phyloP scores from a whole-genome alignment of 1,140 invertebrate genomes.

The Drosophila guanche region DNA sequence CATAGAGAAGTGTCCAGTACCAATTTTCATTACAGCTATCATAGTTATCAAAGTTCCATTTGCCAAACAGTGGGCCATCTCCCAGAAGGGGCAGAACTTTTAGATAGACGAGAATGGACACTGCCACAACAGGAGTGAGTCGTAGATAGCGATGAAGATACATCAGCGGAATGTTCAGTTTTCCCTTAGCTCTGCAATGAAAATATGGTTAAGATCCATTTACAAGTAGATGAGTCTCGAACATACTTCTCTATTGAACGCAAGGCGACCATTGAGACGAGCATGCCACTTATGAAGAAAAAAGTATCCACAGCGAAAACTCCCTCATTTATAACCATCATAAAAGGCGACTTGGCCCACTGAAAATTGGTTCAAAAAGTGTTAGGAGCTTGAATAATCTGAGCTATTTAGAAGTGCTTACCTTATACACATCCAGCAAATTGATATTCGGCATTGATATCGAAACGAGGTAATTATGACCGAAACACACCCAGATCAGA shows the following conservation, averaged over 20 bases:
- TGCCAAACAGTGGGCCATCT: constrained; percentile 51
- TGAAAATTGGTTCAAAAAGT: not conserved
- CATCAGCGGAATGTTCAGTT: constrained; percentile 67
- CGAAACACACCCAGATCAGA: constrained; percentile 87
- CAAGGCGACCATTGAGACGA: constrained; percentile 87
- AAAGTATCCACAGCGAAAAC: constrained; percentile 88
- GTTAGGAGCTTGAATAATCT: not conserved
- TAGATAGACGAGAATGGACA: constrained; percentile 51
- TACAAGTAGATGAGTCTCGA: constrained; percentile 16
- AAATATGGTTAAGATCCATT: not conserved
- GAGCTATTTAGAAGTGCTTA: constrained; percentile 9
- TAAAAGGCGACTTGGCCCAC: constrained; percentile 84
- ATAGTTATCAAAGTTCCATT: constrained; percentile 68
- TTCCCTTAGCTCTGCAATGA: constrained; percentile 48
- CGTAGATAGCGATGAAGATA: constrained; percentile 72
- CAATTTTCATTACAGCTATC: constrained; percentile 41
- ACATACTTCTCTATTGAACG: constrained; percentile 87
- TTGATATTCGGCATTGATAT: constrained; percentile 67
- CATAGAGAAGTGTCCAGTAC: constrained; percentile 59
- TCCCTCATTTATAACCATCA: constrained; percentile 85
- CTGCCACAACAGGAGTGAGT: constrained; percentile 55
- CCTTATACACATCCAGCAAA: constrained; percentile 28
- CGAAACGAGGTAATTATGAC: constrained; percentile 84
- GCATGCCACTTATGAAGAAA: constrained; percentile 87
- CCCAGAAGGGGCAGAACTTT: constrained; percentile 47